phyloP scores from a whole-genome alignment of 2,113 vertebrate genomes.

The Actenoides lindsayi region DNA sequence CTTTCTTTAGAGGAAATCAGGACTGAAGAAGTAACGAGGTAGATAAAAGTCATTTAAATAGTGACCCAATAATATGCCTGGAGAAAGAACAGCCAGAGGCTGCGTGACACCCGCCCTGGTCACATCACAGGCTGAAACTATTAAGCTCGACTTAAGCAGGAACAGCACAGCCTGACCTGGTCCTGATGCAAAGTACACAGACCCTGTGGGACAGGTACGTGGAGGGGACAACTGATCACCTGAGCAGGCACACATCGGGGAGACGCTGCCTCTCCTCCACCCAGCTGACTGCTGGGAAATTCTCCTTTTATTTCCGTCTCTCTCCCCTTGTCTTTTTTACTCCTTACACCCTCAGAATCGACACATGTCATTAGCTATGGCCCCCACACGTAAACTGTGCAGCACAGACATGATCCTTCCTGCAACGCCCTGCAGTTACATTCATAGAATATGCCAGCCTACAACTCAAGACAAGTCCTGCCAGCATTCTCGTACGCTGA shows the following conservation, averaged over 20 bases:
- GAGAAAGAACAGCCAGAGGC: background rate
- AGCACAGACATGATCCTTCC: background rate
- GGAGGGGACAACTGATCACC: too few species aligned
- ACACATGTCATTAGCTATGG: too few species aligned
- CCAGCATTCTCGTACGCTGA: background rate
- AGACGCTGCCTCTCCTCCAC: background rate
- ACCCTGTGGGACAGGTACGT: background rate
- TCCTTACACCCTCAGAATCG: background rate
- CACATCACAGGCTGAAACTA: background rate
- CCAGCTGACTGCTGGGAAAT: background rate
- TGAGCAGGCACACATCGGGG: rapidly evolving
- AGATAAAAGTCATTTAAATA: background rate
- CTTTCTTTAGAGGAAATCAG: background rate
- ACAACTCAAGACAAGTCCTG: background rate
- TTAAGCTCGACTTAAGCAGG: background rate
- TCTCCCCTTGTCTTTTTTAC: background rate
- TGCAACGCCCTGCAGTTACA: background rate
- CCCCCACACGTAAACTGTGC: too few species aligned
- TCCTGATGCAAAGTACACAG: rapidly evolving
- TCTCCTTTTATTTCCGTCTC: background rate
- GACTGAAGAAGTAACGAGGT: background rate
- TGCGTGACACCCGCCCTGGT: rapidly evolving
- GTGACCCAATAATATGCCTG: background rate
- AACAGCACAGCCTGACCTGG: background rate
- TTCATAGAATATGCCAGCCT: background rate